Evolutionary conservation across 2,888 invertebrate genomes (phyloP).

Genomic region (Diadegma fenestrale): DNA sequence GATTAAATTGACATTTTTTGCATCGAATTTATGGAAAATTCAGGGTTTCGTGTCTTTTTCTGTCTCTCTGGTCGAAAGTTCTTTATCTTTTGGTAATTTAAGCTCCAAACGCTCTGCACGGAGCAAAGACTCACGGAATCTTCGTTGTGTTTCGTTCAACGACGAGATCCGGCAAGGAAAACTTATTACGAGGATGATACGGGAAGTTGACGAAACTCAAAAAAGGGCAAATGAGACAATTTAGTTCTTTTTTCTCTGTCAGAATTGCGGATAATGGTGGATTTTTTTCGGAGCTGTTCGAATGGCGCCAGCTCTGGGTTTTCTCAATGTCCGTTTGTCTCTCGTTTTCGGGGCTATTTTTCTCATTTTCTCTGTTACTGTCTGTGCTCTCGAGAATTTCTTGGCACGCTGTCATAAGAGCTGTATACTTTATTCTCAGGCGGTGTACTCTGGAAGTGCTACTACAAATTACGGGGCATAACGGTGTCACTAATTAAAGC

Average conservation of each 20-base stretch:
- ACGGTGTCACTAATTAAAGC: conserved; percentile 69
- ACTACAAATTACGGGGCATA: conserved; percentile 67
- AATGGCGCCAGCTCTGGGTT: conserved; percentile 29
- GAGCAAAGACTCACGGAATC: background rate
- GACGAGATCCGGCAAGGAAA: background rate
- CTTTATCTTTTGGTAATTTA: background rate
- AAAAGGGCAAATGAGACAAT: background rate
- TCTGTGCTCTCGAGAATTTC: conserved; percentile 43
- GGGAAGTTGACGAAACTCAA: conserved; percentile 7
- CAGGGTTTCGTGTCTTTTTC: background rate
- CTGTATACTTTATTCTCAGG: conserved; percentile 39
- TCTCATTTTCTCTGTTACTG: background rate
- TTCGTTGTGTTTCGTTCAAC: background rate
- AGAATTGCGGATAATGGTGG: conserved; percentile 36
- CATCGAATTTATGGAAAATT: background rate
- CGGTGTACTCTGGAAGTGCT: conserved; percentile 55
- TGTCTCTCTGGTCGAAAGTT: background rate
- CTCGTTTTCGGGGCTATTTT: conserved; percentile 8
- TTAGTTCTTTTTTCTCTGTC: background rate
- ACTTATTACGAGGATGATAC: conserved; percentile 6
- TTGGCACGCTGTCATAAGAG: conserved; percentile 59
- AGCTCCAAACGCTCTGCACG: background rate
- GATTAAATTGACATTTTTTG: background rate
- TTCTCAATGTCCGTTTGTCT: conserved; percentile 29
- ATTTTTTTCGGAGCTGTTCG: conserved; percentile 46